Evolutionary conservation across 2,888 invertebrate species (phyloP), one percentile per base, ranked within the genome.

Genomic region (Clitarchus hookeri): DNA sequence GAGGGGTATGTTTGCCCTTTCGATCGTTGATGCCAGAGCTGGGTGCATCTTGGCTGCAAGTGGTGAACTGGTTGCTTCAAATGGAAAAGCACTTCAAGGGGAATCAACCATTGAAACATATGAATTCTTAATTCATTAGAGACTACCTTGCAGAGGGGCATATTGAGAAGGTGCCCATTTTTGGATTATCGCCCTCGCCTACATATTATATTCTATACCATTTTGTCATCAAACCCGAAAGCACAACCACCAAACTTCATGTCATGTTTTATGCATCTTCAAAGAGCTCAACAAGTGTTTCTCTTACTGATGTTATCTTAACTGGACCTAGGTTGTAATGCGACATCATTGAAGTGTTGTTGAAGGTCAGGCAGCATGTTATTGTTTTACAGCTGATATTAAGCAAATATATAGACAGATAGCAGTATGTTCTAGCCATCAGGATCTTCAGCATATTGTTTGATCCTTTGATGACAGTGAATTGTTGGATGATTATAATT

Each of bases 321-420:
- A 80, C 80, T 13, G 80, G 80, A 80, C 27, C 80, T 26, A 80
- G 23, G 44, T 26, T 80, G 16, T 26, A 80, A 23, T 12, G 25
- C 0, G 12, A 80, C 11, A 26, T 80, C 9, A 27, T 16, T 13
- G 44, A 80, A 12, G 26, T 80, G 6, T 44, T 80, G 2, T 44
- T 80, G 13, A 27, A 44, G 12, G 12, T 80, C 16, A 1, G 80
- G 12, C 23, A 8, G 44, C 27, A 26, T 80, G 16, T 19, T 6
- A 48, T 80, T 27, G 80, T 80, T 80, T 80, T 80, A 80, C 80
- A 19, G 80, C 27, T 23, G 80, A 80, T 26, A 26, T 80, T 19
- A 80, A 80, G 23, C 80, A 80, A 26, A 80, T 80, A 26, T 80
- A 80, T 80, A 25, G 80, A 6, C 80, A 80, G 44, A 80, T 80